phyloP scores from a whole-genome alignment of 64 coral and sea anemone species.

The Stichodactyla helianthus region DNA sequence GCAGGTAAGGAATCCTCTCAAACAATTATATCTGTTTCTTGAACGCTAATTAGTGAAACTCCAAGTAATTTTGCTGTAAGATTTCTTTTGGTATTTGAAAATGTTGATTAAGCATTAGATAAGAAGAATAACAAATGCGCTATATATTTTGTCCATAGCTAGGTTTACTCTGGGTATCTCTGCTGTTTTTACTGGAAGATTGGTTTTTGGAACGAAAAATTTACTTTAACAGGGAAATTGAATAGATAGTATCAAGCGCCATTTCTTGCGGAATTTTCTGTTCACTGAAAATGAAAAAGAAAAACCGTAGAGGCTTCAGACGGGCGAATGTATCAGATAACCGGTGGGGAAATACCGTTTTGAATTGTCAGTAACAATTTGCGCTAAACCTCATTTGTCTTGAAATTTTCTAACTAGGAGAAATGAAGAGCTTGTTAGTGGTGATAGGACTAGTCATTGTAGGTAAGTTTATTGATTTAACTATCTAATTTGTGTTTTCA shows the following conservation, averaged over 20 bases:
- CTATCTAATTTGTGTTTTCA: background rate
- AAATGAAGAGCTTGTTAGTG: slow-evolving; percentile 15
- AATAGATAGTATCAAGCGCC: no score
- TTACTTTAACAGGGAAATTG: no score
- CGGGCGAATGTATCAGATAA: background rate
- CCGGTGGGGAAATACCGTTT: no score
- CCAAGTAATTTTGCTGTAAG: background rate
- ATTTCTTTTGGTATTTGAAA: background rate
- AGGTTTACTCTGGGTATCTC: no score
- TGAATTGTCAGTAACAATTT: no score
- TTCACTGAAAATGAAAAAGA: no score
- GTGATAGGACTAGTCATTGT: background rate
- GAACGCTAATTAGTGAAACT: background rate
- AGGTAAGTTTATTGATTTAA: background rate
- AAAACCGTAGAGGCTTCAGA: no score
- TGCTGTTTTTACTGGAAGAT: no score
- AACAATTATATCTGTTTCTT: background rate
- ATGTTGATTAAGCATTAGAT: background rate
- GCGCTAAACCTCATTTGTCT: background rate
- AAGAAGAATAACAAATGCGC: background rate
- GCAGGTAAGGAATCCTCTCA: background rate
- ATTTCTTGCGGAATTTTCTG: no score
- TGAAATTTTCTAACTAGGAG: background rate
- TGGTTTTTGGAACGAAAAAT: no score
- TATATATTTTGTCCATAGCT: no score